A percentile compares a stretch with the other conserved stretches of the same genome.
These are phyloP conservation scores for Drosophila lacicola DNA, from an alignment of 2,888 invertebrate species.

Conservation along the genomic window DNA sequence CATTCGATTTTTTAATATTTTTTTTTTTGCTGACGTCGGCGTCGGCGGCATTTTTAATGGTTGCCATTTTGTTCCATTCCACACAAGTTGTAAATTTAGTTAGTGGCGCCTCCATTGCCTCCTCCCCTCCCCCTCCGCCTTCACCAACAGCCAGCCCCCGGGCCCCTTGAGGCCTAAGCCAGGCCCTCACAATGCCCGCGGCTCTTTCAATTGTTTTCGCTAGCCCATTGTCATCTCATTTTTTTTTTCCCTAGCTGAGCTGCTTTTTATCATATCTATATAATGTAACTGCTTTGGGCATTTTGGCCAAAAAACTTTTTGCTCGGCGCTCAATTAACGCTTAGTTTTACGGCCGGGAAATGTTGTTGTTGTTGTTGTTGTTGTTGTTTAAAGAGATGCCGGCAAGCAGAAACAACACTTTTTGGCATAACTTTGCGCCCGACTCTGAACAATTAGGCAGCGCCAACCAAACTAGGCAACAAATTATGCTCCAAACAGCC, in stretches of 20 bases:
- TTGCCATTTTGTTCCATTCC: slow-evolving; percentile 63
- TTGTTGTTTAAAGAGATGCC: slow-evolving; percentile 50
- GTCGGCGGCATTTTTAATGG: slow-evolving; percentile 67
- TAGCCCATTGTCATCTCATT: slow-evolving; percentile 62
- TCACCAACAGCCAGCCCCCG: neutral
- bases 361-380: slow-evolving; percentile 23
- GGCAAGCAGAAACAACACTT: slow-evolving; percentile 57
- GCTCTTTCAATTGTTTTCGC: slow-evolving; percentile 61
- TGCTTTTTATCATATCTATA: slow-evolving; percentile 49
- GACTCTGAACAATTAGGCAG: slow-evolving; percentile 59
- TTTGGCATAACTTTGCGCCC: slow-evolving; percentile 35
- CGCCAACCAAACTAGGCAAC: slow-evolving; percentile 24
- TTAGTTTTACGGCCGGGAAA: slow-evolving; percentile 67
- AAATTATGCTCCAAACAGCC: slow-evolving; percentile 46
- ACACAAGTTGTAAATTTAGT: slow-evolving; percentile 71
- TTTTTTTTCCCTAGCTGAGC: slow-evolving; percentile 31
- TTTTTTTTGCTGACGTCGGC: slow-evolving; percentile 41
- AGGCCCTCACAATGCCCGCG: slow-evolving; percentile 45
- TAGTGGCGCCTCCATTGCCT: slow-evolving; percentile 36
- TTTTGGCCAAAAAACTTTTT: slow-evolving; percentile 48
- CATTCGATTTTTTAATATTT: neutral
- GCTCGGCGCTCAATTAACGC: slow-evolving; percentile 75
- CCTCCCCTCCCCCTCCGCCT: neutral
- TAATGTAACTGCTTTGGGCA: slow-evolving; percentile 58
- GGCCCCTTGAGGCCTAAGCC: neutral